Evolutionary conservation across 2,797 vertebrate species (phyloP).

Genomic region (Lates japonicus): DNA sequence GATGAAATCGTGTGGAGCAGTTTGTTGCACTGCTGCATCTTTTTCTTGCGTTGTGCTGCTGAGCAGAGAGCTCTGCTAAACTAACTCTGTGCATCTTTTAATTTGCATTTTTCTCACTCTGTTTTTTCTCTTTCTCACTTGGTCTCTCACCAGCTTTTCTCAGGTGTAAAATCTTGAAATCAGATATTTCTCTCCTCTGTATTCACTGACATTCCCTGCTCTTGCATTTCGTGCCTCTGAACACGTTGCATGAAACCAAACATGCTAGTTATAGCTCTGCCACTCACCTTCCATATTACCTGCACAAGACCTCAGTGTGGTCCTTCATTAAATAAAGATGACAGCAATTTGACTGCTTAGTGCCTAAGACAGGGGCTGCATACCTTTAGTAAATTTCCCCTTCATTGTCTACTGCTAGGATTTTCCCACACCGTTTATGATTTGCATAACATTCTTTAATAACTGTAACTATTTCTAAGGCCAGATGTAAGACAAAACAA

Average conservation of each 20-base stretch:
- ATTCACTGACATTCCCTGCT: neutral
- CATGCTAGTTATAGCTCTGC: neutral
- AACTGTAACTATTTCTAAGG: neutral
- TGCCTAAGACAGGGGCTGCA: neutral
- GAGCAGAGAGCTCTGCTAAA: neutral
- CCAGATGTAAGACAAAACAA: neutral
- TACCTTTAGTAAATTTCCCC: neutral
- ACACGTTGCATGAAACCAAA: constrained; percentile 1
- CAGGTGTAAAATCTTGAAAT: neutral
- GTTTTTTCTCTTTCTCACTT: neutral
- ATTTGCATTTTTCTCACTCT: neutral
- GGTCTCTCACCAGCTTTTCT: neutral
- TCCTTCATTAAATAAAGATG: neutral
- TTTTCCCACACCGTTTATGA: neutral
- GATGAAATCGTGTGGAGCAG: neutral
- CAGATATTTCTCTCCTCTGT: constrained; percentile 8
- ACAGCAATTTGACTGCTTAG: neutral
- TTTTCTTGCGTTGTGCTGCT: neutral
- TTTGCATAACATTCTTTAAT: neutral
- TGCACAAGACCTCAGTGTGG: neutral
- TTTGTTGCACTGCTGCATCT: neutral
- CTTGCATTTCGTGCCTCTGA: neutral
- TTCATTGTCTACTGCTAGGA: neutral
- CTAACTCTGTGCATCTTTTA: neutral
- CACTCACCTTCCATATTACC: neutral